Base-by-base conservation (phyloP, 1,140 invertebrate genomes). In the Sinonovacula constricta region DNA sequence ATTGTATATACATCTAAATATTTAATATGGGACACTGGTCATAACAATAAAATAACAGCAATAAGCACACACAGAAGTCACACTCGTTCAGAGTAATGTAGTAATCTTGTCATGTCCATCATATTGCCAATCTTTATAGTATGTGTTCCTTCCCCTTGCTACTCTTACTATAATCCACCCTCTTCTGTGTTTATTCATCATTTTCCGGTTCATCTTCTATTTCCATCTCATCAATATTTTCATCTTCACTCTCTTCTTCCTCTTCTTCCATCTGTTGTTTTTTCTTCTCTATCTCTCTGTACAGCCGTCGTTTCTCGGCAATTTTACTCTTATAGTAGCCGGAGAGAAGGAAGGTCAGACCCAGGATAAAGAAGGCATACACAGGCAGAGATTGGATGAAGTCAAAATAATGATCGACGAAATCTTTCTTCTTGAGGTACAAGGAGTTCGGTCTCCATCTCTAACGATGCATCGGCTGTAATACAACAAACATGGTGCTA, bases 311-410 rank as follows among this genome's bases (percentile, higher is more conserved):
- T 51, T 76, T 76, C 7, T 76, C 51, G 1, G 49, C 72, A 18
- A 76, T 67, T 59, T 70, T 53, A 3, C 75, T 59, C 51, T 63
- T 69, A 30, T 78, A 78, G 30, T 69, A 78, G 10, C 75, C 75
- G 2, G 34, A 45, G 30, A 78, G 24, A 2, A 78, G 66, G 30
- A 78, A 78, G 2, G 75, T 69, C 0, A 78, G 57, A 28, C 75
- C 75, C 12, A 78, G 75, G 33, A 78, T 78, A 31, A 78, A 70
- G 65, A 78, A 69, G 3, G 75, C 56, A 34, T 69, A 78, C 4
- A 69, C 57, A 24, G 59, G 75, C 0, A 78, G 30, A 51, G 53
- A 69, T 22, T 60, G 75, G n/a, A 78, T 15, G 34, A 78, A 78
- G 33, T 78, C 75, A 49, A 78, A 63, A 34, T 69, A 78, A 26